Conservation (phyloP, 2,113 vertebrate species). For the Cervus canadensis region DNA sequence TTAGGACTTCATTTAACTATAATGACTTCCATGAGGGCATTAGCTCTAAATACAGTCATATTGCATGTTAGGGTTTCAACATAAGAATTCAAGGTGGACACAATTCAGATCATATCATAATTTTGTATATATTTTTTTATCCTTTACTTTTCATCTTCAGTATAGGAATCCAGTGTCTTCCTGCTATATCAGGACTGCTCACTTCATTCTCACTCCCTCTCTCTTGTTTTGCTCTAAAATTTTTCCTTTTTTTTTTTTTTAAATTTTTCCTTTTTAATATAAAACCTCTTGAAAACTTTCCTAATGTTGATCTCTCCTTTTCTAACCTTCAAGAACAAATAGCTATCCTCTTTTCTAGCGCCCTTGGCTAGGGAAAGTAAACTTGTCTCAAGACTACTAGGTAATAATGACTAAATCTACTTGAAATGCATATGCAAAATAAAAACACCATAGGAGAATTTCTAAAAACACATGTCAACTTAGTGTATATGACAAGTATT, state of each 20-base stretch:
- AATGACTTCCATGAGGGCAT: not conserved
- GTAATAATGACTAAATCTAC: not conserved
- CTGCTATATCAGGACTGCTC: not conserved
- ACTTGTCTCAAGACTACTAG: not conserved
- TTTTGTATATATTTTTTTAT: not conserved
- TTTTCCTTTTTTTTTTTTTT: too few relatives aligned
- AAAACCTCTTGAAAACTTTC: not conserved
- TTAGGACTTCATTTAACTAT: not conserved
- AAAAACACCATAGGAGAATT: not conserved
- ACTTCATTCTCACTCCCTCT: not conserved
- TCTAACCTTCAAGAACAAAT: not conserved
- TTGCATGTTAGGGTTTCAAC: not conserved
- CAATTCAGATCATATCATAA: not conserved
- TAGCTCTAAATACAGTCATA: not conserved
- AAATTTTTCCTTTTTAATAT: rapidly evolving
- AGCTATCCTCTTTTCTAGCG: not conserved
- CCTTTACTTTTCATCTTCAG: not conserved
- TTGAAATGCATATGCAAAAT: not conserved
- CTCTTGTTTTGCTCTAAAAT: not conserved
- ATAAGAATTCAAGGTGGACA: not conserved
- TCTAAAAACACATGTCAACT: not conserved
- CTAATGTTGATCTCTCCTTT: not conserved
- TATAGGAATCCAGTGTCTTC: rapidly evolving
- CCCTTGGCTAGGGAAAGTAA: not conserved
- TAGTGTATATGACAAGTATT: not conserved